Base-by-base conservation (phyloP, 1,140 invertebrate genomes). In the Anastrepha ludens region DNA sequence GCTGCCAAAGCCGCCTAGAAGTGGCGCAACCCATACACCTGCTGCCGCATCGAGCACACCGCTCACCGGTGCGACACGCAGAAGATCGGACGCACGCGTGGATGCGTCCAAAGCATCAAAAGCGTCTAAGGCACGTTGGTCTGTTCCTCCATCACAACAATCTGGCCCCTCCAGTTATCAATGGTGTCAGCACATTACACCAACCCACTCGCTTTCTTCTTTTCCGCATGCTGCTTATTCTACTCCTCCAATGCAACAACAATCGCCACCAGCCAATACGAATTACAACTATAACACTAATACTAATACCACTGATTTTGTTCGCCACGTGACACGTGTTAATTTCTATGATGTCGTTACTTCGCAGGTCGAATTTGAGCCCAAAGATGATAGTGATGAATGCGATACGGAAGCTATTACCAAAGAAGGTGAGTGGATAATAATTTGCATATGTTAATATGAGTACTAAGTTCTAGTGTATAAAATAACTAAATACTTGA, bases 271-370 rank as follows among this genome's bases (percentile, higher is more conserved):
- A 78, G 70, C 67, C 70, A 50, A 87, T 74, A 41, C 60, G 67
- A 74, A 74, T 47, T 74, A 60, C 87, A 87, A 60, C 70, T 81
- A 58, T 44, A 47, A 87, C 60, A n/a, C 5, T 60, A 67, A 78
- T 88, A 87, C 86, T 88, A 91, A 90, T 62, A 89, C 85, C n/a
- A 88, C 86, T 60, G 91, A 93, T 86, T 92, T 89, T 89, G 91
- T 93, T 86, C 92, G 93, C 90, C 93, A 93, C 91, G 92, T 93
- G 90, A 93, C 93, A 89, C 92, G 93, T 88, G 92, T 93, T 92
- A 93, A 93, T 92, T 93, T 93, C 89, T 93, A 93, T 89, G 92
- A 93, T 90, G 88, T 93, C 91, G 90, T 91, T 91, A 92, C 90
- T 93, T 93, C 91, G 90, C 93, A 93, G 93, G 91, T 93, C 89